Base-by-base conservation (phyloP, 2,888 invertebrate genomes). In the Pterobdella sp. region DNA sequence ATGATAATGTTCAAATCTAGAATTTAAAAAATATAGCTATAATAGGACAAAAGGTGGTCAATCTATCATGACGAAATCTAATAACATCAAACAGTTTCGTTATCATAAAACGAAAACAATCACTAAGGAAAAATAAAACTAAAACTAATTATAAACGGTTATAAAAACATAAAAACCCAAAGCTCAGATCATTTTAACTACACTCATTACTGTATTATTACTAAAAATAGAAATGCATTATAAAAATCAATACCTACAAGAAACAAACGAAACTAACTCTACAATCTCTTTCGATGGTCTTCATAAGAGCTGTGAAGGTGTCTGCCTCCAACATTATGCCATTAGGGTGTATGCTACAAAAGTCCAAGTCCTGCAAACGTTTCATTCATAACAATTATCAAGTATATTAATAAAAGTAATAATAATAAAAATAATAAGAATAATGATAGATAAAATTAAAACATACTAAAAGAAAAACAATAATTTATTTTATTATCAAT, bases 211-310 rank as follows among this genome's bases (percentile, higher is more conserved):
- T 63, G 7, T 10, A 22, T 26, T n/a, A 10, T 14, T 63, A 7
- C n/a, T 14, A 22, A 26, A 7, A 22, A 7, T n/a, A 29, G 7
- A 7, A 10, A 63, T 26, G 7, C 63, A 26, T n/a, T 63, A 10
- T 14, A 7, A 63, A 7, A 22, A 7, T 63, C 63, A 49, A 29
- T 49, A 37, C 10, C 52, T n/a, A 1, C 1, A 22, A 1, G 26
- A 22, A 3, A 52, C 29, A 1, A 14, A 14, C 1, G 18, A 29
- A 49, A 70, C 93, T 85, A 73, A 96, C 97, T 74, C 94, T 87
- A 85, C 97, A 98, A 85, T 99, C 98, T 76, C 97, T 87, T 84
- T 94, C 92, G 84, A 99, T 94, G 2, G 97, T 97, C 86, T 94
- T 95, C 49, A 95, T 90, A 75, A 98, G 88, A 35, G 96, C 95